Conservation (phyloP, 2,888 invertebrate genomes). For the Coecobrya sp. region DNA sequence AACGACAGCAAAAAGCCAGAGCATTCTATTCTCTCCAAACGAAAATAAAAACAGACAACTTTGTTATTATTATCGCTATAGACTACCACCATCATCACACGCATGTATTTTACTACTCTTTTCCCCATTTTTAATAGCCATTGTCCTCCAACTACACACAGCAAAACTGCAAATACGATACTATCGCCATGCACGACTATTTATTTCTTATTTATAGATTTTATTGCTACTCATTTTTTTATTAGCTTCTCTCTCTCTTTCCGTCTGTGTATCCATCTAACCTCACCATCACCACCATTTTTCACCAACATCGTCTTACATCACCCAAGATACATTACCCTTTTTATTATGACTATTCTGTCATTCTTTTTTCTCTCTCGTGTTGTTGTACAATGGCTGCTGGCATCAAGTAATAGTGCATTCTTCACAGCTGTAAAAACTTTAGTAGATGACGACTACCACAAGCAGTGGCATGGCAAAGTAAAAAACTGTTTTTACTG, state of each 20-base stretch:
- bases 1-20: neutral
- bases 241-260: neutral
- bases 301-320: neutral
- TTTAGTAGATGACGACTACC: neutral
- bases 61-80: neutral
- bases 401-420: neutral
- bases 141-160: constrained; percentile 12
- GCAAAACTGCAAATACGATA: neutral
- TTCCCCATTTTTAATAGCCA: neutral
- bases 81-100: neutral
- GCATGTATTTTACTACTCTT: neutral
- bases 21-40: neutral
- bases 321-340: neutral
- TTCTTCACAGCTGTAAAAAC: constrained; percentile 36
- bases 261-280: neutral
- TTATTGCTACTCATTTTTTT: constrained; percentile 45
- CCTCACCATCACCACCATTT: neutral
- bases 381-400: neutral
- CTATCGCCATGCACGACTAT: neutral
- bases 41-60: constrained; percentile 11
- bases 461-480: neutral
- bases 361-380: neutral
- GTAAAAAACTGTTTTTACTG: constrained; percentile 28
- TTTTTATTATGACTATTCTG: constrained; percentile 32
- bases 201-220: constrained; percentile 50